A percentile compares a stretch with the other conserved stretches of the same genome.
Evolutionary conservation across 2,888 invertebrate genomes (phyloP).

Genomic region (Smittia aterrima): DNA sequence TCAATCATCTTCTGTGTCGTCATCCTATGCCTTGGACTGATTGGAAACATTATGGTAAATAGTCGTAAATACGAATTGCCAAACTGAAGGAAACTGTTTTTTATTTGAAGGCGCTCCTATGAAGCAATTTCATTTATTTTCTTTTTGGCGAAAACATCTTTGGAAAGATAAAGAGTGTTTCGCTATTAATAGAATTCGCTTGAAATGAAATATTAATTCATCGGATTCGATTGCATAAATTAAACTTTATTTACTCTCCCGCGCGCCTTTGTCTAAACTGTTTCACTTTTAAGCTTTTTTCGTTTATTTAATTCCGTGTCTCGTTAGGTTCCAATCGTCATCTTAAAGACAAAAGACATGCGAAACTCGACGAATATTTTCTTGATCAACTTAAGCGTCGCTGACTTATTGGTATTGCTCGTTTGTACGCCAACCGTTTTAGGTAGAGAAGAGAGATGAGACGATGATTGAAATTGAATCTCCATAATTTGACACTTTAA

Average conservation of each 20-base stretch:
- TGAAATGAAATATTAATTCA: background rate
- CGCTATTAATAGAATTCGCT: background rate
- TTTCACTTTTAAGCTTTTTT: background rate
- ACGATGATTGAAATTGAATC: background rate
- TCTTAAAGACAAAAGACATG: slow-evolving; percentile 89
- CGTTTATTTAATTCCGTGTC: background rate
- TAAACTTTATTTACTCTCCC: background rate
- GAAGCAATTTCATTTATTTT: background rate
- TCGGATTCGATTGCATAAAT: background rate
- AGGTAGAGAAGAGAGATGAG: background rate
- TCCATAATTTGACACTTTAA: slow-evolving; percentile 5
- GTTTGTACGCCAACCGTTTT: slow-evolving; percentile 88
- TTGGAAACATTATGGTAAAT: slow-evolving; percentile 83
- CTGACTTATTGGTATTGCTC: slow-evolving; percentile 85
- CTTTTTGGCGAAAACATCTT: background rate
- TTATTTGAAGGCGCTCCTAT: slow-evolving; percentile 8
- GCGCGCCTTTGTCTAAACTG: background rate
- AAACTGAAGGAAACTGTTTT: background rate
- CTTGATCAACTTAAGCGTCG: slow-evolving; percentile 88
- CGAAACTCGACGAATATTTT: slow-evolving; percentile 93
- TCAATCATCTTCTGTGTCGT: slow-evolving; percentile 85
- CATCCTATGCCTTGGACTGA: slow-evolving; percentile 85
- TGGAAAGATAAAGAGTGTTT: background rate
- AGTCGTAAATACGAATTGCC: slow-evolving; percentile 3
- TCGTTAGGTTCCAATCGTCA: slow-evolving; percentile 75